These are phyloP conservation scores for Carassius carassius DNA, from an alignment of 2,113 vertebrate genomes.

Conservation along the genomic window DNA sequence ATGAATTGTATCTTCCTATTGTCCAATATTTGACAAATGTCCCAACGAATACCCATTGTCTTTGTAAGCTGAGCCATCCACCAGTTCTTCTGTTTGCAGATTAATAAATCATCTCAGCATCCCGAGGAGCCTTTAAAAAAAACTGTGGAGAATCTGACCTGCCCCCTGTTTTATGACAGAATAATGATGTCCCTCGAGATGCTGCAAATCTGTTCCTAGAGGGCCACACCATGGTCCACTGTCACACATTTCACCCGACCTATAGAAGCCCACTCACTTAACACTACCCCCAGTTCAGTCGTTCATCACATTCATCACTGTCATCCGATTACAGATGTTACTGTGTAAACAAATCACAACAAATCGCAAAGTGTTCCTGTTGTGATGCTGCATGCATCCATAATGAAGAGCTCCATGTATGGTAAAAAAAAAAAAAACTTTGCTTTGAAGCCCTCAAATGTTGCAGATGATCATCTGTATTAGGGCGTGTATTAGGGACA, in stretches of 20 bases:
- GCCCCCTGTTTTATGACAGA: conserved; percentile 46
- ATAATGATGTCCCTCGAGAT: conserved; percentile 60
- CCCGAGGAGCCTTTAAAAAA: conserved; percentile 24
- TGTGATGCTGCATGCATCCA: background rate
- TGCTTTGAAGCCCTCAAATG: conserved; percentile 19
- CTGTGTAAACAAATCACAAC: conserved; percentile 38
- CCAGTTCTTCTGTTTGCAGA: conserved; percentile 19
- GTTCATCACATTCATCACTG: conserved; percentile 43
- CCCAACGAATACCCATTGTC: background rate
- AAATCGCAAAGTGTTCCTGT: background rate
- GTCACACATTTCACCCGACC: conserved; percentile 52
- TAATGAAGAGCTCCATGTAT: conserved; percentile 1
- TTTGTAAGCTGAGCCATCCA: conserved; percentile 17
- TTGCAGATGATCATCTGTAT: conserved; percentile 41
- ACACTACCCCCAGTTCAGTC: conserved; percentile 42
- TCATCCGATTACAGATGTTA: conserved; percentile 38
- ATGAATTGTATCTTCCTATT: too few species aligned
- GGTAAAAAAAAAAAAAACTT: background rate
- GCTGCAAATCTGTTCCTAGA: conserved; percentile 36
- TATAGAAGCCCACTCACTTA: conserved; percentile 42
- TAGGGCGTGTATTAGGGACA: conserved; percentile 35
- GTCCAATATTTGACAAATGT: conserved; percentile 22
- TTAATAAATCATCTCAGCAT: conserved; percentile 41
- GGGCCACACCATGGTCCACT: conserved; percentile 44
- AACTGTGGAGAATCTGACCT: conserved; percentile 42